A percentile compares a stretch with the other conserved stretches of the same genome.
These are phyloP conservation scores for Sesamia inferens DNA, from an alignment of 2,888 invertebrate species.

Conservation along the genomic window DNA sequence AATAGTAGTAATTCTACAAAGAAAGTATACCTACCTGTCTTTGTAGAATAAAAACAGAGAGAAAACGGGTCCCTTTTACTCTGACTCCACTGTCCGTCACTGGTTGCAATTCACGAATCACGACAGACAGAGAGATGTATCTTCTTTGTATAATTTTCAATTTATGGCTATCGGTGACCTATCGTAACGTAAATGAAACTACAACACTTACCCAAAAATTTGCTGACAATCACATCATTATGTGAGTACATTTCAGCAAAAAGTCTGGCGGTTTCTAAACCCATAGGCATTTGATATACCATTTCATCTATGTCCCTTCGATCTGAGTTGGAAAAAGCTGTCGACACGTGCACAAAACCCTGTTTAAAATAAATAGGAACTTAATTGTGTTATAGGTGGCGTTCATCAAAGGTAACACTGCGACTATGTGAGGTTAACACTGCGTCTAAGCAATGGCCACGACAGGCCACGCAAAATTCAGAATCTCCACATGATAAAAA, in stretches of 20 bases:
- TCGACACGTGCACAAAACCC: constrained; percentile 69
- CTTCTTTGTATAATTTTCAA: no score
- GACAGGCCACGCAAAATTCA: background rate
- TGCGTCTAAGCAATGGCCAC: background rate
- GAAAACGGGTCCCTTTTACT: no score
- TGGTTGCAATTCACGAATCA: no score
- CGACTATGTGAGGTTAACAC: background rate
- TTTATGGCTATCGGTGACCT: no score
- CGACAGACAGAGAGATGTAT: no score
- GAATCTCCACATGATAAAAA: background rate
- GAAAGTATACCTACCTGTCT: no score
- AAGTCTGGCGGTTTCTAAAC: constrained; percentile 42
- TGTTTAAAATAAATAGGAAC: constrained; percentile 30
- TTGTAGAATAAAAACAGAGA: no score
- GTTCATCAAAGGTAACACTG: background rate
- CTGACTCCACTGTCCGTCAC: no score
- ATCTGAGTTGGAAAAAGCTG: constrained; percentile 66
- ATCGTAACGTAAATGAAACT: no score
- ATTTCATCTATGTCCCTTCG: constrained; percentile 60
- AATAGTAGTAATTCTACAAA: no score
- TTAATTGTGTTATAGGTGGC: background rate
- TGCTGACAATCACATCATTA: constrained; percentile 43
- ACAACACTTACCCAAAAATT: constrained; percentile 65
- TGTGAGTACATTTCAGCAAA: constrained; percentile 47
- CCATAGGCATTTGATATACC: constrained; percentile 59